phyloP scores from a whole-genome alignment of 92 coral and sea anemone genomes.

The Muricea muricata region DNA sequence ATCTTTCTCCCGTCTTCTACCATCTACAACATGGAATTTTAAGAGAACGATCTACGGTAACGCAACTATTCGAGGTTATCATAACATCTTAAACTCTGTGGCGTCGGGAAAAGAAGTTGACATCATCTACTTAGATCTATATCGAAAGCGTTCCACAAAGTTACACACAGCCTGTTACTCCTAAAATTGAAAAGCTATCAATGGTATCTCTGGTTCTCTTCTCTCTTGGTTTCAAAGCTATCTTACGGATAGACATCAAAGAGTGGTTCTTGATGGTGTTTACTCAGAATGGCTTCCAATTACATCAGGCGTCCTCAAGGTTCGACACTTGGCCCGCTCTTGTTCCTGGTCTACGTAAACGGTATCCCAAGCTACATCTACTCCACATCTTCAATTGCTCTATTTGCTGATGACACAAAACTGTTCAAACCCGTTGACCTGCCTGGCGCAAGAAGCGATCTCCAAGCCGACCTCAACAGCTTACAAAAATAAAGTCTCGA shows the following conservation, averaged over 20 bases:
- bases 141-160: not conserved
- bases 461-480: too few species aligned
- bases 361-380: conserved; percentile 31
- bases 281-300: conserved; percentile 43
- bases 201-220: not conserved
- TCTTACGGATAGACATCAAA: conserved; percentile 28
- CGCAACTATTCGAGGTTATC: conserved; percentile 66
- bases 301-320: conserved; percentile 19
- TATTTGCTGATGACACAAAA: conserved; percentile 43
- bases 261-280: conserved; percentile 15
- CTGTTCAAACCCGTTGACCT: conserved; percentile 10
- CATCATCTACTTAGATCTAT: not conserved
- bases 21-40: conserved; percentile 70
- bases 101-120: conserved; percentile 21
- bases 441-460: conserved; percentile 27
- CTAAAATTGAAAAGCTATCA: not conserved
- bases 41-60: conserved; percentile 30
- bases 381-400: conserved; percentile 19
- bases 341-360: conserved; percentile 30
- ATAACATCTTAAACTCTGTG: not conserved
- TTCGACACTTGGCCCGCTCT: conserved; percentile 34
- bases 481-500: too few species aligned
- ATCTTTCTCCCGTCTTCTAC: conserved; percentile 31
- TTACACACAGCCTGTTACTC: not conserved
- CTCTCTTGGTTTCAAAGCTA: conserved; percentile 34